phyloP scores from a whole-genome alignment of 2,113 vertebrate genomes.

The Pterophyllum scalare region DNA sequence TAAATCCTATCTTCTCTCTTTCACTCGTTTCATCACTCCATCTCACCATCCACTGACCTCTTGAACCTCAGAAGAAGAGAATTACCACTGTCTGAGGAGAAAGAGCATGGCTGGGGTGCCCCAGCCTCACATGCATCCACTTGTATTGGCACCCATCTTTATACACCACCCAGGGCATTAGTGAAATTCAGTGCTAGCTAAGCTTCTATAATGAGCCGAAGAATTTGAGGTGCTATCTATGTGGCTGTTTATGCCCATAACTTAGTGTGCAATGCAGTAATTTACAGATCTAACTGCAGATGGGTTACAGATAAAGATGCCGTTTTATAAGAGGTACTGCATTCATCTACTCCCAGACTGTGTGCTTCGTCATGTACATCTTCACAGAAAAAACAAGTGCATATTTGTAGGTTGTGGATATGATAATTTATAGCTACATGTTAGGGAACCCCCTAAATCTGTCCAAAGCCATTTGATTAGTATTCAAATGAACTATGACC shows the following conservation, averaged over 20 bases:
- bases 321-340: conserved; percentile 1
- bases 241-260: background rate
- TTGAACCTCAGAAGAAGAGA: conserved; percentile 65
- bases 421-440: conserved; percentile 41
- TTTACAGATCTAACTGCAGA: conserved; percentile 26
- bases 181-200: conserved; percentile 33
- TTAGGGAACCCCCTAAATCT: conserved; percentile 5
- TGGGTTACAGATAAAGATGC: conserved; percentile 15
- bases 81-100: conserved; percentile 73
- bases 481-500: background rate
- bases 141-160: conserved; percentile 57
- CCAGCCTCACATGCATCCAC: conserved; percentile 73
- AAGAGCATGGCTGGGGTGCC: conserved; percentile 49
- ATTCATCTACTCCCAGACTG: background rate
- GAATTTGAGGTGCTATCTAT: conserved; percentile 14
- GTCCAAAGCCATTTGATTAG: background rate
- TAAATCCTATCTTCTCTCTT: conserved; percentile 76
- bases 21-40: conserved; percentile 54
- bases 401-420: background rate
- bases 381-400: background rate
- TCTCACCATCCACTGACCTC: conserved; percentile 66
- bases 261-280: background rate
- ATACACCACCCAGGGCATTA: conserved; percentile 44
- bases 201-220: conserved; percentile 30
- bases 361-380: background rate